A percentile compares a stretch with the other conserved stretches of the same genome.
phyloP scores from a whole-genome alignment of 1,140 invertebrate species.

The Zaprionus ornatus region DNA sequence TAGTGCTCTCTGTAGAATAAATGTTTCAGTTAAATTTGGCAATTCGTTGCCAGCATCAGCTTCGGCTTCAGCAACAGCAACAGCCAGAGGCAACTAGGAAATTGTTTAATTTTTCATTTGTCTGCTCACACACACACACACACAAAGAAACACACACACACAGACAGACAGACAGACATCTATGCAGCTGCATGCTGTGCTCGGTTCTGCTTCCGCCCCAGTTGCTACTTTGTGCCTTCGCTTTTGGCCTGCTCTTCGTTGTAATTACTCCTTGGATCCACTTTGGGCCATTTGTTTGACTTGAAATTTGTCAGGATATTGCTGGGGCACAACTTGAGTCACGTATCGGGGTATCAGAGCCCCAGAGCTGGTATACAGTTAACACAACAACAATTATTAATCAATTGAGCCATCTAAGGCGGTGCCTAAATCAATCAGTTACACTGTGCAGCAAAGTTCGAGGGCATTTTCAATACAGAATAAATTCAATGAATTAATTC shows the following conservation, averaged over 20 bases:
- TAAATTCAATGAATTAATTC: too few species aligned
- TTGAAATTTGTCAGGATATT: conserved; percentile 75
- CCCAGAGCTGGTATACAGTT: conserved; percentile 21
- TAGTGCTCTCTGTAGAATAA: conserved; percentile 74
- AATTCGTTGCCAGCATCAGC: conserved; percentile 63
- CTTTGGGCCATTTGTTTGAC: conserved; percentile 74
- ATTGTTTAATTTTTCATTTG: conserved; percentile 82
- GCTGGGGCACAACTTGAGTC: neutral
- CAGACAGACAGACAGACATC: conserved; percentile 16
- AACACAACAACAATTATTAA: conserved; percentile 61
- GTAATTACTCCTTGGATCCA: conserved; percentile 75
- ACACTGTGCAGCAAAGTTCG: conserved; percentile 20
- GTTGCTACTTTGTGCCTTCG: conserved; percentile 19
- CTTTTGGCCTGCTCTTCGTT: conserved; percentile 40
- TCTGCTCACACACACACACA: conserved; percentile 33
- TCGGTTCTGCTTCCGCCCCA: conserved; percentile 24
- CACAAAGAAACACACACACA: conserved; percentile 11
- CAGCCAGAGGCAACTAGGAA: conserved; percentile 50
- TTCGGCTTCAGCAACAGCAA: conserved; percentile 9
- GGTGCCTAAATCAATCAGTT: conserved; percentile 42
- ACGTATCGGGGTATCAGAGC: neutral
- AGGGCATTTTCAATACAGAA: fast-evolving
- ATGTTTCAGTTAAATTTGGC: conserved; percentile 80
- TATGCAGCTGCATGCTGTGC: conserved; percentile 13
- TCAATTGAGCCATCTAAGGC: conserved; percentile 50